Evolutionary conservation across 2,113 vertebrate genomes (phyloP).

Genomic region (Butorides virescens): DNA sequence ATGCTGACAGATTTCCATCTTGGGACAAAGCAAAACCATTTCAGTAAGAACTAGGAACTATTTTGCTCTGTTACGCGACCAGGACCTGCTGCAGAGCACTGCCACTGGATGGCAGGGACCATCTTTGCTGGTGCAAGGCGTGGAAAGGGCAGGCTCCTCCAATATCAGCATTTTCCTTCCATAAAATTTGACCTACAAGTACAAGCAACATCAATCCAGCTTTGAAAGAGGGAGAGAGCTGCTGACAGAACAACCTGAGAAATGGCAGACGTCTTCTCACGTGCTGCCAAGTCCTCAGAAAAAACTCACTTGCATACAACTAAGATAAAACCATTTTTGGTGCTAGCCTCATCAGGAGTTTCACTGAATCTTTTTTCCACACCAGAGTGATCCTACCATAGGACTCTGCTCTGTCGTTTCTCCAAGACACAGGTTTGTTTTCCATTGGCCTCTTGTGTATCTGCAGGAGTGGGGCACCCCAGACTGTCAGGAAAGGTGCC

Average conservation of each 20-base stretch:
- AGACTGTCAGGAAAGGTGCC: not conserved
- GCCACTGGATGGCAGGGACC: not conserved
- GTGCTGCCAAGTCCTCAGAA: not conserved
- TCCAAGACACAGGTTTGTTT: not conserved
- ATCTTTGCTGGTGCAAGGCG: not conserved
- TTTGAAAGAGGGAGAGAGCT: not conserved
- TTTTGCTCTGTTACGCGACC: not conserved
- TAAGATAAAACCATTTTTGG: not conserved
- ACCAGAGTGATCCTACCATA: not conserved
- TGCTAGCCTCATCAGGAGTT: not conserved
- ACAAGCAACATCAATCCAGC: not conserved
- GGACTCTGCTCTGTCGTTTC: not conserved
- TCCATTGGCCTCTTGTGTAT: not conserved
- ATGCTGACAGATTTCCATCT: not conserved
- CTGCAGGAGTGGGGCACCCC: not conserved
- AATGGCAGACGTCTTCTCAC: not conserved
- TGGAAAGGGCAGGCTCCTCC: not conserved
- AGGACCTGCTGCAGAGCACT: not conserved
- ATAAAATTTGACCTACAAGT: not conserved
- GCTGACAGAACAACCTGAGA: not conserved
- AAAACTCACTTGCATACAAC: not conserved
- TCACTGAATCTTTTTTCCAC: not conserved
- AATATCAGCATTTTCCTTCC: not conserved
- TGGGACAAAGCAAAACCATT: not conserved
- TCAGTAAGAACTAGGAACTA: not conserved